Evolutionary conservation across 2,888 invertebrate species (phyloP), one percentile per base, ranked within the genome.

Genomic region (Lasioglossum calceatum): DNA sequence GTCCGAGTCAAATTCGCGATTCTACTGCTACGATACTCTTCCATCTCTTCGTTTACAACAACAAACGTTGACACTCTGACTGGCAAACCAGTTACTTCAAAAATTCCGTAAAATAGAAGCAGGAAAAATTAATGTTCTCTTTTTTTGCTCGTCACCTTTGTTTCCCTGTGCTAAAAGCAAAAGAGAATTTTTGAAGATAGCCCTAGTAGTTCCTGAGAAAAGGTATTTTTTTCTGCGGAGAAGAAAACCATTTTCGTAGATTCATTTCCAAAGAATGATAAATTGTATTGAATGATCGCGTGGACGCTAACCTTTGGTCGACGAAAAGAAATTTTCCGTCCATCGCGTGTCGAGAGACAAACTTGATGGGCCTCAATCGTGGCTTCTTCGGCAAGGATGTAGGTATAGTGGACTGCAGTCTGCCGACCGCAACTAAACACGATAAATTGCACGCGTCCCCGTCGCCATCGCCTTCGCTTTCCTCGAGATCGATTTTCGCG

Each of bases 321-420:
- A 99, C 98, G 94, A 98, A 99, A 5, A 98, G 96, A 95, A 98
- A 99, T 95, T 99, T 99, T 8, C 99, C 99, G 94, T 99, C 99
- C 79, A 97, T 96, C 0, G 98, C 97, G 94, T 98, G 98, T 1
- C 99, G 96, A 0, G 98, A 98, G 72, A 97, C 97, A 94, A 98
- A 99, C 93, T 98, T 97, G 50, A 98, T 96, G 4, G 96, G 96
- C 42, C 97, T 95, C 1, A 97, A 96, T 88, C 96, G 96, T 5
- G 97, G 94, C 87, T 94, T 94, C 89, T 93, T 88, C 93, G 93
- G 87, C 73, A 89, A 85, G n/a, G 91, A 87, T 84, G 91, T 44
- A 76, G 94, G 88, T 87, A 95, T 81, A 77, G 91, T 96, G 0
- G 97, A 97, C 85, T 98, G 96, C 23, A 97, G 96, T 78, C 98